Evolutionary conservation across 2,888 invertebrate genomes (phyloP).

Genomic region (Hypercompe scribonia): DNA sequence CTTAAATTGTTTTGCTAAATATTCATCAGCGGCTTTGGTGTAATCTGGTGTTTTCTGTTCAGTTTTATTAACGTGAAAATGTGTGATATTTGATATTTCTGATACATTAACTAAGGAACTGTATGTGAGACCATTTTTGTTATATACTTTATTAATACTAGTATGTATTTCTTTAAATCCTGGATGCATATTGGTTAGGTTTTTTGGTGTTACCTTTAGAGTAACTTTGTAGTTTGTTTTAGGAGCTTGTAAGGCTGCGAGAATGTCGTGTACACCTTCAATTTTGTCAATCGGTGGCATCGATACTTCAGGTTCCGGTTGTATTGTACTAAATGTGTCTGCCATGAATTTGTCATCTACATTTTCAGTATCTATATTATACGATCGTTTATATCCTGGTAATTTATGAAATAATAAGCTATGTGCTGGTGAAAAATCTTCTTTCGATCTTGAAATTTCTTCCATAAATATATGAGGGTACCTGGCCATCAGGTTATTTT

Average conservation of each 20-base stretch:
- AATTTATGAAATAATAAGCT: conserved; percentile 33
- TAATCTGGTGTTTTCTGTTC: conserved; percentile 14
- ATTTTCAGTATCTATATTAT: conserved; percentile 15
- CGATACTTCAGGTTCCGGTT: neutral
- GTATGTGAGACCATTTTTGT: conserved; percentile 71
- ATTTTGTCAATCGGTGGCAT: conserved; percentile 26
- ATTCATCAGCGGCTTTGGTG: conserved; percentile 22
- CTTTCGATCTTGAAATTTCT: conserved; percentile 61
- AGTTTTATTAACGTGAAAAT: conserved; percentile 52
- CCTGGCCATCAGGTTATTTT: conserved; percentile 70
- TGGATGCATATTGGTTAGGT: conserved; percentile 57
- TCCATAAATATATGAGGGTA: conserved; percentile 79
- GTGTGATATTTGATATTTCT: conserved; percentile 74
- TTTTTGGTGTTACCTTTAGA: conserved; percentile 76
- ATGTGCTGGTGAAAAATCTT: conserved; percentile 47
- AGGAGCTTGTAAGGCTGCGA: conserved; percentile 54
- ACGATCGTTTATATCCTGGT: conserved; percentile 17
- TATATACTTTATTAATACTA: conserved; percentile 76
- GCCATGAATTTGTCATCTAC: conserved; percentile 12
- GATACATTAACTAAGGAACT: conserved; percentile 75
- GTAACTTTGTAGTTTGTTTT: conserved; percentile 69
- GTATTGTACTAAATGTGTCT: neutral
- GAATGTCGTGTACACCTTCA: conserved; percentile 55
- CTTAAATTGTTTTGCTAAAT: conserved; percentile 45
- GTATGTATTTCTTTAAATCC: conserved; percentile 79